These are phyloP conservation scores for Euwallacea similis DNA, from an alignment of 1,140 invertebrate genomes.

Conservation along the genomic window DNA sequence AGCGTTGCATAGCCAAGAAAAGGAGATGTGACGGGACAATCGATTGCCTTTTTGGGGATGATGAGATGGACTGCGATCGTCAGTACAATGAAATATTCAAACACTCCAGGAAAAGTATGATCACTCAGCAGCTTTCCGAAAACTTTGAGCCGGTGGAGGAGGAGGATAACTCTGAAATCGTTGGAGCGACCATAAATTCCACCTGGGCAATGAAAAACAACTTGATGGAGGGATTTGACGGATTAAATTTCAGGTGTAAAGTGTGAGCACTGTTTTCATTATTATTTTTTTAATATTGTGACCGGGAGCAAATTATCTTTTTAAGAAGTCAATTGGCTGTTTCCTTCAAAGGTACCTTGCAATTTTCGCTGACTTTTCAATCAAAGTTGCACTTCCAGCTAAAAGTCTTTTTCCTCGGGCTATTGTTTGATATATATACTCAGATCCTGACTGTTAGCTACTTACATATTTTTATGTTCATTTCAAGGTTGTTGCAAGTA, in stretches of 20 bases:
- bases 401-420: too few species aligned
- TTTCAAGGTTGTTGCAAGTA: constrained; percentile 64
- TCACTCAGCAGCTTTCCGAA: not conserved
- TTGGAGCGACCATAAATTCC: not conserved
- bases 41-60: constrained; percentile 75
- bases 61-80: constrained; percentile 67
- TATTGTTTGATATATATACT: too few species aligned
- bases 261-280: not conserved
- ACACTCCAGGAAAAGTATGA: constrained; percentile 17
- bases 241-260: constrained; percentile 3
- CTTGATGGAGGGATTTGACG: constrained; percentile 4
- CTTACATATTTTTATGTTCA: not conserved
- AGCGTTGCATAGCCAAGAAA: constrained; percentile 67
- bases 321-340: too few species aligned
- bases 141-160: not conserved
- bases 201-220: not conserved
- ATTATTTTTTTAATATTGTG: constrained; percentile 28
- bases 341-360: too few species aligned
- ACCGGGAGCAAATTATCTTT: too few species aligned
- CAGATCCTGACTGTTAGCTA: too few species aligned
- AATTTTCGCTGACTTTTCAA: too few species aligned
- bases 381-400: too few species aligned
- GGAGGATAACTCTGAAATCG: not conserved
- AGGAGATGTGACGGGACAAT: constrained; percentile 69
- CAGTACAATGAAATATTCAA: constrained; percentile 38